These are phyloP conservation scores for Anniella stebbinsi DNA, from an alignment of 2,797 vertebrate species.

Conservation along the genomic window DNA sequence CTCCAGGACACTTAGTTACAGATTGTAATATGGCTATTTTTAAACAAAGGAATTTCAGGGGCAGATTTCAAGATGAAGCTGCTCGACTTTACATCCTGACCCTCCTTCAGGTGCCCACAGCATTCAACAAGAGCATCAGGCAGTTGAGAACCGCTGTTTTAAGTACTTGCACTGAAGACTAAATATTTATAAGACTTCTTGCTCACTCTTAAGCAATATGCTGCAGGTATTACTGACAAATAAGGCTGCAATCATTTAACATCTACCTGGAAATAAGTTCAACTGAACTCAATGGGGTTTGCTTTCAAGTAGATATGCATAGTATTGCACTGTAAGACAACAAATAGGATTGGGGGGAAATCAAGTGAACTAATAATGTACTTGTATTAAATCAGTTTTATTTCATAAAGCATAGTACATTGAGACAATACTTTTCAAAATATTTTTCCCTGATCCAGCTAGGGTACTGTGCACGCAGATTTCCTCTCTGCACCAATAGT, in stretches of 20 bases:
- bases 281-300: too few species aligned
- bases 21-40: too few species aligned
- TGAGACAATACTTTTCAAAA: neutral
- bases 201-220: neutral
- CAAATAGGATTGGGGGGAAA: neutral
- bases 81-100: neutral
- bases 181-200: neutral
- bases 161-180: neutral
- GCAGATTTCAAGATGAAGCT: too few species aligned
- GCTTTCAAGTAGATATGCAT: too few species aligned
- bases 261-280: too few species aligned
- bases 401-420: neutral
- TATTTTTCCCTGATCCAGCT: neutral
- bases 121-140: neutral
- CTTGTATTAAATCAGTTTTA: conserved; percentile 24
- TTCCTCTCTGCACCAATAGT: neutral
- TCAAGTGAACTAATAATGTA: neutral
- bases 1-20: too few species aligned
- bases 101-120: neutral
- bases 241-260: too few species aligned
- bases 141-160: neutral
- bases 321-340: neutral
- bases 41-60: too few species aligned
- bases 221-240: neutral
- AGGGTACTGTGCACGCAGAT: neutral